A percentile compares a stretch with the other conserved stretches of the same genome.
These are phyloP conservation scores for Nephrocerus scutellatus DNA, from an alignment of 2,888 invertebrate species.

Conservation along the genomic window DNA sequence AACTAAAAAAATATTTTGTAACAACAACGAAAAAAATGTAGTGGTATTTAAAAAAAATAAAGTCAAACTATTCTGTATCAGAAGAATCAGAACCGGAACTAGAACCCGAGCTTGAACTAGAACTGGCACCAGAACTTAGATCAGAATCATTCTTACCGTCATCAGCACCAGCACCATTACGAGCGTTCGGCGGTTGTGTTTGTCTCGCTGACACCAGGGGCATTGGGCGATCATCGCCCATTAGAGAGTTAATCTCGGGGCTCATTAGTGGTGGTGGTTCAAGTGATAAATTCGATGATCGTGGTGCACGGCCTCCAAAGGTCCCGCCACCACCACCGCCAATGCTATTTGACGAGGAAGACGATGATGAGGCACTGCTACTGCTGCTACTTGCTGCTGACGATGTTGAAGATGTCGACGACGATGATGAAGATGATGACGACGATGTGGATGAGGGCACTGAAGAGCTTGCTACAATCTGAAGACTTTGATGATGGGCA, in stretches of 20 bases:
- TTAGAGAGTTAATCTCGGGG: conserved; percentile 62
- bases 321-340: neutral
- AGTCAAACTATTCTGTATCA: conserved; percentile 22
- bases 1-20: conserved; percentile 1
- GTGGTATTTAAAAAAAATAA: conserved; percentile 14
- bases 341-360: conserved; percentile 7
- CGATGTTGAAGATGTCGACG: conserved; percentile 27
- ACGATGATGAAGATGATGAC: conserved; percentile 31
- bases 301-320: conserved; percentile 19
- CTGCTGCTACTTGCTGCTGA: conserved; percentile 7
- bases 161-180: conserved; percentile 28
- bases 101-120: no score
- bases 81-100: no score
- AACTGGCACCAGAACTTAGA: no score
- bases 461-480: conserved; percentile 18
- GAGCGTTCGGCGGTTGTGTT: conserved; percentile 6
- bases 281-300: conserved; percentile 27
- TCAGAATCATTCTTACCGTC: conserved; percentile 32
- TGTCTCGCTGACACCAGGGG: conserved; percentile 28
- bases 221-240: conserved; percentile 49
- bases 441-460: conserved; percentile 19
- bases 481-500: no score
- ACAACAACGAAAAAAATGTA: no score
- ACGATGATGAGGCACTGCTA: conserved; percentile 9
- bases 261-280: conserved; percentile 54